Conservation (phyloP, 2,888 invertebrate species). For the Micoletzkya japonica region DNA sequence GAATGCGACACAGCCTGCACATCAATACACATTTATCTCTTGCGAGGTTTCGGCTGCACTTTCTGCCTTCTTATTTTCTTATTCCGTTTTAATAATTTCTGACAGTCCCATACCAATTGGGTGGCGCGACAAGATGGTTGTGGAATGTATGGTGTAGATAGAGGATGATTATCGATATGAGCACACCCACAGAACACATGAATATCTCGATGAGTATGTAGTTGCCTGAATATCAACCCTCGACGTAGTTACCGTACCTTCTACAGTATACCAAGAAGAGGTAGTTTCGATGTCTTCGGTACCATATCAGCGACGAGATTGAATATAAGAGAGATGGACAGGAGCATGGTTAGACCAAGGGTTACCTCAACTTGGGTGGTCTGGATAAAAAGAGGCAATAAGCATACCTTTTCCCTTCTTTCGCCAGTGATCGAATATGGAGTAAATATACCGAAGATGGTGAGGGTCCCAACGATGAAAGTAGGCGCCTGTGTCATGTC, state of each 20-base stretch:
- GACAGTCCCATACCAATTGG: slow-evolving; percentile 31
- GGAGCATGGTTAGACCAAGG: slow-evolving; percentile 45
- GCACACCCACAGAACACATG: slow-evolving; percentile 37
- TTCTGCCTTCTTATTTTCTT: neutral
- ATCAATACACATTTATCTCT: too few species aligned
- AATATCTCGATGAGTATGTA: slow-evolving; percentile 41
- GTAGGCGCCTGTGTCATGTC: slow-evolving; percentile 38
- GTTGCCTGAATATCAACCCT: slow-evolving; percentile 30
- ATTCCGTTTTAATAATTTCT: neutral
- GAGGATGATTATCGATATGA: slow-evolving; percentile 35
- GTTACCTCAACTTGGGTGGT: slow-evolving; percentile 30
- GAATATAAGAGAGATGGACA: slow-evolving; percentile 49
- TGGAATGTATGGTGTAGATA: slow-evolving; percentile 35
- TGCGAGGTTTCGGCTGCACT: neutral
- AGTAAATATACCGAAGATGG: slow-evolving; percentile 49
- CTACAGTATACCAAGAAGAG: slow-evolving; percentile 35
- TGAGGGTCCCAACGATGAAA: slow-evolving; percentile 44
- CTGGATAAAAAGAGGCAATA: neutral
- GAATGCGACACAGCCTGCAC: too few species aligned
- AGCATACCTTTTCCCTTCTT: slow-evolving; percentile 39
- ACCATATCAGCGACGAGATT: slow-evolving; percentile 50
- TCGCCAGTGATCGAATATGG: slow-evolving; percentile 41
- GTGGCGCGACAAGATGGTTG: slow-evolving; percentile 30
- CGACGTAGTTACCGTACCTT: too few species aligned
- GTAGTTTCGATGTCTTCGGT: slow-evolving; percentile 47